These are phyloP conservation scores for Pedionomus torquatus DNA, from an alignment of 2,113 vertebrate genomes.

Conservation along the genomic window DNA sequence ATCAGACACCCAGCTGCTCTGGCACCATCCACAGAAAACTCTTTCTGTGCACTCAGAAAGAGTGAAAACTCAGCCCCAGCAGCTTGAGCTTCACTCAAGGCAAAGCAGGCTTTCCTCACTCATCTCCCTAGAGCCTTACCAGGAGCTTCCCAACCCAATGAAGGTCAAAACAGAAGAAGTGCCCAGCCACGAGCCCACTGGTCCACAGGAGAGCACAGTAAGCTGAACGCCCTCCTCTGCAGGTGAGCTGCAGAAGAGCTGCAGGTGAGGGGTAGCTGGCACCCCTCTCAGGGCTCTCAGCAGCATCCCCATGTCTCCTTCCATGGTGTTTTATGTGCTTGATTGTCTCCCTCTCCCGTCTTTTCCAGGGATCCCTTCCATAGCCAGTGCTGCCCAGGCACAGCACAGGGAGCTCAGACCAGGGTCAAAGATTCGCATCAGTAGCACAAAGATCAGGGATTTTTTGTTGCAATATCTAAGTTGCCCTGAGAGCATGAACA, in stretches of 20 bases:
- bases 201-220: fast-evolving
- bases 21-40: neutral
- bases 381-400: neutral
- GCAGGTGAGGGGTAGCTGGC: neutral
- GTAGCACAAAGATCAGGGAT: neutral
- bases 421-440: neutral
- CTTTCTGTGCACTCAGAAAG: neutral
- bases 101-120: neutral
- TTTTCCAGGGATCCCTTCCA: neutral
- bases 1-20: neutral
- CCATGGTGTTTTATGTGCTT: fast-evolving
- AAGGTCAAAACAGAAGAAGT: neutral
- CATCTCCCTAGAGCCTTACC: neutral
- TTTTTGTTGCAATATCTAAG: neutral
- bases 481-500: neutral
- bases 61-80: neutral
- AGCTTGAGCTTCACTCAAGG: neutral
- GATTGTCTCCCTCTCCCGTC: neutral
- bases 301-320: neutral
- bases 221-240: neutral
- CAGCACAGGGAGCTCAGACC: neutral
- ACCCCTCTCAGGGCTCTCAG: neutral
- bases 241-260: fast-evolving
- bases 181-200: neutral
- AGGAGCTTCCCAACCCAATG: neutral